phyloP scores from a whole-genome alignment of 2,888 invertebrate species.

The Dicycla oo region DNA sequence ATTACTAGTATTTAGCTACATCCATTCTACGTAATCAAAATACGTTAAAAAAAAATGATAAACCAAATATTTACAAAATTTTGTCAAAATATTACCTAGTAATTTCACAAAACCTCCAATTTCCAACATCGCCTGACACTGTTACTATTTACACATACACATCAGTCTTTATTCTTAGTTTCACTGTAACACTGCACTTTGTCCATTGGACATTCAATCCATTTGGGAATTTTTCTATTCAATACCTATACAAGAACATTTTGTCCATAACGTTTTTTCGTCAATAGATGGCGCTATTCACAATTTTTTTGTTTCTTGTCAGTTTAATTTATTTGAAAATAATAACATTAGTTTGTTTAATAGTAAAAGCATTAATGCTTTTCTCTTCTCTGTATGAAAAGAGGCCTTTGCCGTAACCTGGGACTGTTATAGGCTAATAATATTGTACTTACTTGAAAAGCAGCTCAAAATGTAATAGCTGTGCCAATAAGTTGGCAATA shows the following conservation, averaged over 20 bases:
- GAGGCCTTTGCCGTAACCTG: too few species aligned
- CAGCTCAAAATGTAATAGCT: background rate
- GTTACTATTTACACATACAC: constrained; percentile 51
- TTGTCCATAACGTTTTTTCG: background rate
- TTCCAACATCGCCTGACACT: constrained; percentile 19
- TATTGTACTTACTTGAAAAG: background rate
- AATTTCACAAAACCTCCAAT: constrained; percentile 27
- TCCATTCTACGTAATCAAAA: background rate
- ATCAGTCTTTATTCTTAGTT: constrained; percentile 53
- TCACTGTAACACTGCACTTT: constrained; percentile 48
- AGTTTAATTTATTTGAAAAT: too few species aligned
- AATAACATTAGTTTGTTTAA: background rate
- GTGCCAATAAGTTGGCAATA: background rate
- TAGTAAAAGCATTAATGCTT: background rate
- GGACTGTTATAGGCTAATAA: background rate
- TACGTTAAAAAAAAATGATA: background rate
- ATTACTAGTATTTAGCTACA: background rate
- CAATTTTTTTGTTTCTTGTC: too few species aligned
- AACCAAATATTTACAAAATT: constrained; percentile 1
- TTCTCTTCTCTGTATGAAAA: background rate
- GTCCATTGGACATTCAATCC: background rate
- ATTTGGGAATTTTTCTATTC: constrained; percentile 2
- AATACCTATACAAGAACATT: background rate
- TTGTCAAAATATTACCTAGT: constrained; percentile 1
- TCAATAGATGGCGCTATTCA: constrained; percentile 40